Evolutionary conservation across 1,140 invertebrate species (phyloP), one percentile per base, ranked within the genome.

Genomic region (Adelges cooleyi): DNA sequence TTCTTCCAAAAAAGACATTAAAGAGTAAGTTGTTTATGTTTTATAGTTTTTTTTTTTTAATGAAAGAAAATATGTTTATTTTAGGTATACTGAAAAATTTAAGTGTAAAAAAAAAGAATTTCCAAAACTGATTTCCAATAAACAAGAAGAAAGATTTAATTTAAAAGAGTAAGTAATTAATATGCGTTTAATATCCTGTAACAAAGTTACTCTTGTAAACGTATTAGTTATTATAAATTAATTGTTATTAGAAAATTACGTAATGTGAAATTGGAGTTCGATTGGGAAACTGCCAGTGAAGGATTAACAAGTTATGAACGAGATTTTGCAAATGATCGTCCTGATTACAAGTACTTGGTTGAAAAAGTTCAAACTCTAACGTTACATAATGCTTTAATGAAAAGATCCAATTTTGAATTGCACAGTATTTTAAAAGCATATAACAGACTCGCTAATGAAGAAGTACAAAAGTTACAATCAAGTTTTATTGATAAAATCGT

Each of bases 111-210:
- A 48, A 22, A n/a, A 48, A 29, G 56, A 62, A 22, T 29, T 27
- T 62, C 18, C 17, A 46, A 62, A 48, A 48, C 33, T 48, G 17
- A 13, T 62, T 27, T 27, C 17, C 15, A 22, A 8, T 48, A 62
- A 62, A 48, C 42, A 62, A 46, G 56, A 62, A 46, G 56, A 62
- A 48, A 23, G 44, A 15, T 46, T 48, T 33, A 5, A 20, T 62
- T 48, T 62, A n/a, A 62, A 62, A 48, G 42, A 62, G 56, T 62
- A 62, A 29, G 42, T 48, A 27, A 29, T 15, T 15, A 62, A 9
- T 20, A 44, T 15, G n/a, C n/a, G n/a, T n/a, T n/a, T n/a, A 33
- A 6, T 33, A 33, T 6, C 29, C 11, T 33, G 29, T 6, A 33
- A 33, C 5, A 33, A 33, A 33, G 11, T 6, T 33, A 6, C 29